These are phyloP conservation scores for Eubasilissa splendida DNA, from an alignment of 2,888 invertebrate species.

Conservation along the genomic window DNA sequence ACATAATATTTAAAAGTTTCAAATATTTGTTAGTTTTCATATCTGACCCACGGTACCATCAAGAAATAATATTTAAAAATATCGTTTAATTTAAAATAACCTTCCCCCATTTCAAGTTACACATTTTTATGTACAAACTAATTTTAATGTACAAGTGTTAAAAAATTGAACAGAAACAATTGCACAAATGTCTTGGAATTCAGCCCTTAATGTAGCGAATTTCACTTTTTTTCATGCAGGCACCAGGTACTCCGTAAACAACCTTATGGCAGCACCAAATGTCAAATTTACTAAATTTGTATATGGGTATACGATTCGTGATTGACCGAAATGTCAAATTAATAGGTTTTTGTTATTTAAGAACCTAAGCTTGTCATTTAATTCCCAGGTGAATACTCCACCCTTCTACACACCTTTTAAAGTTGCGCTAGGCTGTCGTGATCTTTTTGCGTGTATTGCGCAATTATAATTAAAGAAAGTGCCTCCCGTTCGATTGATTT, in stretches of 20 bases:
- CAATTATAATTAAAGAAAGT: conserved; percentile 48
- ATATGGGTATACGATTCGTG: conserved; percentile 36
- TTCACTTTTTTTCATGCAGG: not conserved
- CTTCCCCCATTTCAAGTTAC: no score
- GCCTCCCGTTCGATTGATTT: conserved; percentile 46
- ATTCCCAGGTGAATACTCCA: conserved; percentile 41
- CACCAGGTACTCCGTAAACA: no score
- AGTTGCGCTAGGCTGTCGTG: not conserved
- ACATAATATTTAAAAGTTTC: no score
- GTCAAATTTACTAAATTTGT: conserved; percentile 52
- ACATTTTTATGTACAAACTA: no score
- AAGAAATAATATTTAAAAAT: no score
- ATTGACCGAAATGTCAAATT: conserved; percentile 54
- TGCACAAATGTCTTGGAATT: not conserved
- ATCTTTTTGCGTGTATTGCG: conserved; percentile 14
- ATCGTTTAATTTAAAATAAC: no score
- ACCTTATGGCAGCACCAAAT: conserved; percentile 49
- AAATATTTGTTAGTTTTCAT: no score
- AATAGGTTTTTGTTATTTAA: conserved; percentile 47
- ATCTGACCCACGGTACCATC: no score
- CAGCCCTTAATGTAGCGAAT: not conserved
- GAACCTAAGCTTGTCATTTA: conserved; percentile 30
- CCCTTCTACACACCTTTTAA: conserved; percentile 15
- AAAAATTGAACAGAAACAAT: no score
- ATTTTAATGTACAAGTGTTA: no score